Evolutionary conservation across 2,113 vertebrate genomes (phyloP).

Genomic region (Catharus minimus): DNA sequence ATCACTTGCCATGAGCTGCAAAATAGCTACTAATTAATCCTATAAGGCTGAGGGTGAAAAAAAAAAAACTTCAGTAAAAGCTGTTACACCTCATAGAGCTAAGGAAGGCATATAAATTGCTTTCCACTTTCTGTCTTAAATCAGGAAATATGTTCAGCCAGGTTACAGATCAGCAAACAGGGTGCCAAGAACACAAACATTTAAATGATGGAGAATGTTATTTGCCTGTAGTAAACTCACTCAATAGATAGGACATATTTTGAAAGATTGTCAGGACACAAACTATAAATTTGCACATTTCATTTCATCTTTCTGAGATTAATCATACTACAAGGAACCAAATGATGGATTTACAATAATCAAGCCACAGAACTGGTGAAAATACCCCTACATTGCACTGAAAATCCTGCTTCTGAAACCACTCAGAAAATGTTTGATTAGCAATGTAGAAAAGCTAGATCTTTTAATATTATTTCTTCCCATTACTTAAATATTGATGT

Average conservation of each 20-base stretch:
- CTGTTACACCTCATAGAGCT: slow-evolving; percentile 5
- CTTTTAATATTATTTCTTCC: slow-evolving; percentile 9
- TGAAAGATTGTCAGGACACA: slow-evolving; percentile 29
- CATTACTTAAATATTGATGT: slow-evolving; percentile 5
- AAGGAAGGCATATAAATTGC: slow-evolving; percentile 24
- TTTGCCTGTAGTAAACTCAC: slow-evolving; percentile 34
- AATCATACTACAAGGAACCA: slow-evolving; percentile 20
- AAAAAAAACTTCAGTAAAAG: background rate
- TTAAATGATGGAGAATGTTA: slow-evolving; percentile 44
- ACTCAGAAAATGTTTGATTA: background rate
- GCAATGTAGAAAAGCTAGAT: background rate
- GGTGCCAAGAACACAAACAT: slow-evolving; percentile 44
- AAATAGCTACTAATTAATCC: slow-evolving; percentile 50
- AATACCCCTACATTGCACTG: rapidly evolving
- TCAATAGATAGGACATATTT: background rate
- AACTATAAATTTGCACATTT: slow-evolving; percentile 39
- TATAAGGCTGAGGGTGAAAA: slow-evolving; percentile 3
- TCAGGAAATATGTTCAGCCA: slow-evolving; percentile 39
- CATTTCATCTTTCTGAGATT: slow-evolving; percentile 40
- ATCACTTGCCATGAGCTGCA: slow-evolving; percentile 1
- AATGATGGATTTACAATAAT: slow-evolving; percentile 45
- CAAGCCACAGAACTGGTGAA: background rate
- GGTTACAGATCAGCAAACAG: slow-evolving; percentile 50
- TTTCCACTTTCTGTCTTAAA: slow-evolving; percentile 25
- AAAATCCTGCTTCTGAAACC: background rate